phyloP scores from a whole-genome alignment of 92 coral and sea anemone genomes.

The Porites cylindrica region DNA sequence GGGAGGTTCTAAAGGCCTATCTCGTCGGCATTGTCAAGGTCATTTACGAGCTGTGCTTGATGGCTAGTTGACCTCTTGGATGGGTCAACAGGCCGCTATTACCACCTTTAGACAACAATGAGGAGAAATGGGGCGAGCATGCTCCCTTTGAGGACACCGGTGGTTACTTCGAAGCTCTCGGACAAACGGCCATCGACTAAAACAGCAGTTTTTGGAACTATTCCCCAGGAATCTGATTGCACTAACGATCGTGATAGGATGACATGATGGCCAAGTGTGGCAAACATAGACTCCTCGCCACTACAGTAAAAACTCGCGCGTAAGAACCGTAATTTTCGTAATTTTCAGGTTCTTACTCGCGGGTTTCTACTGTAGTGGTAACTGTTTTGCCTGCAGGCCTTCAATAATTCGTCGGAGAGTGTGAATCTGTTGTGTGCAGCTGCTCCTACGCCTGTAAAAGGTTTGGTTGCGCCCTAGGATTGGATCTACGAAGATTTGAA shows the following conservation, averaged over 20 bases:
- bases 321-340: background rate
- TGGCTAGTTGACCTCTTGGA: background rate
- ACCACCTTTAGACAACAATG: background rate
- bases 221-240: background rate
- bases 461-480: background rate
- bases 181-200: background rate
- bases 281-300: background rate
- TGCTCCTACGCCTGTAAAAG: no score
- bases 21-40: conserved; percentile 7
- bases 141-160: conserved; percentile 12
- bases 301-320: no score
- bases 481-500: no score
- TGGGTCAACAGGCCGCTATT: background rate
- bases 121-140: background rate
- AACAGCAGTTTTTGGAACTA: background rate
- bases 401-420: conserved; percentile 20
- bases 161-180: conserved; percentile 6
- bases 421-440: no score
- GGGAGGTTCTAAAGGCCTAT: background rate
- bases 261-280: conserved; percentile 1
- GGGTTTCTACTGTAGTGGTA: background rate
- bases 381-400: conserved; percentile 5
- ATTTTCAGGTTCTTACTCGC: no score
- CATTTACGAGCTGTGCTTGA: conserved; percentile 7
- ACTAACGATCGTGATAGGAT: background rate